These are phyloP conservation scores for Lagopus muta DNA, from an alignment of 2,113 vertebrate genomes.

Conservation along the genomic window DNA sequence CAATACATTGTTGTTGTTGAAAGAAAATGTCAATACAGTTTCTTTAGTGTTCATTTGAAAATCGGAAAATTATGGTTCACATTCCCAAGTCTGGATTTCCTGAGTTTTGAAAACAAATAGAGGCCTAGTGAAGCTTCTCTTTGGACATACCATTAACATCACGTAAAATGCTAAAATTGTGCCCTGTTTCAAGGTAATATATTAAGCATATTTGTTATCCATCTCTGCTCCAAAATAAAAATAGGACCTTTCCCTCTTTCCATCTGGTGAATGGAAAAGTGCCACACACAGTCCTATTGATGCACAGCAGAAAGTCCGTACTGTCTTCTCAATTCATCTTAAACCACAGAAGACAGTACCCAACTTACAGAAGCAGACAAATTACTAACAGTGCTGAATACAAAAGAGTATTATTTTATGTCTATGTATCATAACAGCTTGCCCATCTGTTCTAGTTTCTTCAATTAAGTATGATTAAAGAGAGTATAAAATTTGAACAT, in stretches of 20 bases:
- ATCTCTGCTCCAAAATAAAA: background rate
- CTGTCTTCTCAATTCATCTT: fast-evolving
- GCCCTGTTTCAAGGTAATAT: background rate
- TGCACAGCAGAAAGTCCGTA: fast-evolving
- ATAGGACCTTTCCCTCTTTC: background rate
- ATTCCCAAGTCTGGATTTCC: background rate
- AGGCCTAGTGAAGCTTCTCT: background rate
- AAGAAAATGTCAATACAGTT: too few species aligned
- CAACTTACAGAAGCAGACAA: background rate
- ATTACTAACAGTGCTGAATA: background rate
- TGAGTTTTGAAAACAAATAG: background rate
- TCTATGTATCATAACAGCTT: background rate
- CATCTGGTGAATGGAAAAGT: background rate
- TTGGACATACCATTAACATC: background rate
- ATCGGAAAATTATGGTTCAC: background rate
- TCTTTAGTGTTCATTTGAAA: background rate
- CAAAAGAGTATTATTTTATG: fast-evolving
- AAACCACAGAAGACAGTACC: background rate
- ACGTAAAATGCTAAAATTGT: background rate
- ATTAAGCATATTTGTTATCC: fast-evolving
- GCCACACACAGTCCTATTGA: background rate
- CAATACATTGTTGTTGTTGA: too few species aligned
- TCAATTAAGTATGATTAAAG: fast-evolving
- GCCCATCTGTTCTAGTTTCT: fast-evolving
- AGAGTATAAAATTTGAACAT: background rate